Conservation (phyloP, 2,113 vertebrate species). For the Thryonomys swinderianus region DNA sequence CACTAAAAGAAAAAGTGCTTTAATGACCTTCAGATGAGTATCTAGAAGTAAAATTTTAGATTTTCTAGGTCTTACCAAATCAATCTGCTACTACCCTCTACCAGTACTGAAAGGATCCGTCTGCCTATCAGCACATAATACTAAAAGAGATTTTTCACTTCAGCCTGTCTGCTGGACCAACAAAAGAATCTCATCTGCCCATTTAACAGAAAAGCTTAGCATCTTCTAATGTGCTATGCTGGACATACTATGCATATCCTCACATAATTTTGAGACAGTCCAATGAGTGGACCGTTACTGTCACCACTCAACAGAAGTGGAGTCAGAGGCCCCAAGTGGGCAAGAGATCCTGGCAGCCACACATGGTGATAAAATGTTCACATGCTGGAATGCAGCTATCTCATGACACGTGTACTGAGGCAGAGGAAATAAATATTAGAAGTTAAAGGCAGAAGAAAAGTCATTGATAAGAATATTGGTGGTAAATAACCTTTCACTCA, state of each 20-base stretch:
- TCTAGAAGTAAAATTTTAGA: neutral
- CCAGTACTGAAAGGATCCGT: neutral
- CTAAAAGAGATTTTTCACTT: neutral
- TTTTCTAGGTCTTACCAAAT: neutral
- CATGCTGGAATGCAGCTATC: neutral
- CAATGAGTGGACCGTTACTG: neutral
- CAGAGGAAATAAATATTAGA: neutral
- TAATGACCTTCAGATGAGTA: neutral
- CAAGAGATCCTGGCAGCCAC: neutral
- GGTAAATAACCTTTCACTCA: neutral
- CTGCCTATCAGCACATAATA: neutral
- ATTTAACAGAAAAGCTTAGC: neutral
- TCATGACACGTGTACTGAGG: neutral
- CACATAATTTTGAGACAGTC: neutral
- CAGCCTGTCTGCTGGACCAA: neutral
- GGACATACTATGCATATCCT: neutral
- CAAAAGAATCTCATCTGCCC: neutral
- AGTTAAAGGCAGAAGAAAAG: neutral
- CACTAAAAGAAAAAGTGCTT: neutral
- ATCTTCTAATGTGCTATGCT: neutral
- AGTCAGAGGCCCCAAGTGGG: neutral
- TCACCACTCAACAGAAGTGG: neutral
- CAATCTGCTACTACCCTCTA: neutral
- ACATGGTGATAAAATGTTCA: neutral
- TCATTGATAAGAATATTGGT: neutral